Evolutionary conservation across 2,888 invertebrate genomes (phyloP).

Genomic region (Lissonota sp.): DNA sequence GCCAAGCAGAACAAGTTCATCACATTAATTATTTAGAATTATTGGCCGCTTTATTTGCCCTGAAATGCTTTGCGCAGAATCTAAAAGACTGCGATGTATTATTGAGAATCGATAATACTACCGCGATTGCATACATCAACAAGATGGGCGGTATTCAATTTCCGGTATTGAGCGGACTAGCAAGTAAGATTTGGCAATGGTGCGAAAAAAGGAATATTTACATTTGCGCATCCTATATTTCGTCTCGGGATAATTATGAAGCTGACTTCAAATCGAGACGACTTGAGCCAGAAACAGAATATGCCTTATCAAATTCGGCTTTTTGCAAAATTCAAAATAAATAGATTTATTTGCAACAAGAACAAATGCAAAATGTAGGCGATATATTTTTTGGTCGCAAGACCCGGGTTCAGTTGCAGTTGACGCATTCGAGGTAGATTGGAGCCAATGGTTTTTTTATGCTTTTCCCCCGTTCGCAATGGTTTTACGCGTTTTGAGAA

Average conservation of each 20-base stretch:
- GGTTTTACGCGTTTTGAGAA: constrained; percentile 59
- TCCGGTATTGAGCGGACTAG: constrained; percentile 16
- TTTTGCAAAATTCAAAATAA: constrained; percentile 33
- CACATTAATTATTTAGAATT: constrained; percentile 50
- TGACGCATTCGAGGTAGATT: constrained; percentile 65
- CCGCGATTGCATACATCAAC: constrained; percentile 62
- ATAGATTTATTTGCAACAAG: constrained; percentile 66
- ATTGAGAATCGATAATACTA: constrained; percentile 54
- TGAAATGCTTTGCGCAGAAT: constrained; percentile 50
- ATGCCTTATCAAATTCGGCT: constrained; percentile 25
- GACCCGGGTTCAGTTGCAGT: constrained; percentile 59
- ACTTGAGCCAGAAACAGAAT: constrained; percentile 59
- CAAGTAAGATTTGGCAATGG: constrained; percentile 58
- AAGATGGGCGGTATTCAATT: constrained; percentile 56
- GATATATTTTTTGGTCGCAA: constrained; percentile 62
- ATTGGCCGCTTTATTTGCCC: constrained; percentile 42
- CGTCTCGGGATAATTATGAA: constrained; percentile 52
- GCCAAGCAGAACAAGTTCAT: constrained; percentile 6
- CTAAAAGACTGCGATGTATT: constrained; percentile 45
- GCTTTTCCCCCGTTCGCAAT: constrained; percentile 65
- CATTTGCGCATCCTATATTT: constrained; percentile 60
- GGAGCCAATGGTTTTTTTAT: constrained; percentile 58
- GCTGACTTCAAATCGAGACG: constrained; percentile 60
- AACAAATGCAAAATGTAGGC: constrained; percentile 63
- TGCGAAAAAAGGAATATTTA: constrained; percentile 54